Base-by-base conservation (phyloP, 2,797 vertebrate species). In the Carapus acus region DNA sequence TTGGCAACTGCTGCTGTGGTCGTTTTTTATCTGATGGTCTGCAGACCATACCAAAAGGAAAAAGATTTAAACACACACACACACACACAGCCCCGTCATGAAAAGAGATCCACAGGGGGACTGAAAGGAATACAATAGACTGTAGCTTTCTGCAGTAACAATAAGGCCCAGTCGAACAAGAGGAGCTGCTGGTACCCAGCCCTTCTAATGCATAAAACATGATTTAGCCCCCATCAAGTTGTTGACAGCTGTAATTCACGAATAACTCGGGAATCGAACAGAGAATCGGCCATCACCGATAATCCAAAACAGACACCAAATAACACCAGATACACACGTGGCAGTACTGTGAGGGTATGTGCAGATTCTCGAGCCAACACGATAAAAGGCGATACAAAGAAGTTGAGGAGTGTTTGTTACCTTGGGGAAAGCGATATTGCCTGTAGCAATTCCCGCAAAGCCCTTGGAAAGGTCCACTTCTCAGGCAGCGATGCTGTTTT, bases 371-470 rank as follows among this genome's bases (percentile, higher is more conserved):
- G 12, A 58, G 46, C 44, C 37, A 31, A 40, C 1, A 19, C n/a
- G 47, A 55, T 24, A 50, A 19, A 36, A 40, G 60, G 24, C 39
- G 65, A 62, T 52, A 56, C n/a, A 72, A 63, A 78, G 81, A 86
- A 89, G 86, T 89, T 83, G 70, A 62, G n/a, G n/a, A n/a, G n/a
- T n/a, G n/a, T 63, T 76, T 60, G 60, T 71, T 83, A 85, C 85
- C 86, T 85, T 57, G 9, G 74, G 74, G 45, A 59, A 74, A n/a
- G n/a, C n/a, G n/a, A n/a, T n/a, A n/a, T n/a, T 43, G 58, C 69
- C 74, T 76, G 59, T 24, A 61, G 67, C 48, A 56, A 66, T 72
- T 64, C 72, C 74, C 73, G 62, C 77, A 75, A 84, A 83, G 74
- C 87, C 85, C 61, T 64, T 38, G 14, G 34, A 51, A 64, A 60